phyloP scores from a whole-genome alignment of 1,140 invertebrate species.

The Babylonia areolata region DNA sequence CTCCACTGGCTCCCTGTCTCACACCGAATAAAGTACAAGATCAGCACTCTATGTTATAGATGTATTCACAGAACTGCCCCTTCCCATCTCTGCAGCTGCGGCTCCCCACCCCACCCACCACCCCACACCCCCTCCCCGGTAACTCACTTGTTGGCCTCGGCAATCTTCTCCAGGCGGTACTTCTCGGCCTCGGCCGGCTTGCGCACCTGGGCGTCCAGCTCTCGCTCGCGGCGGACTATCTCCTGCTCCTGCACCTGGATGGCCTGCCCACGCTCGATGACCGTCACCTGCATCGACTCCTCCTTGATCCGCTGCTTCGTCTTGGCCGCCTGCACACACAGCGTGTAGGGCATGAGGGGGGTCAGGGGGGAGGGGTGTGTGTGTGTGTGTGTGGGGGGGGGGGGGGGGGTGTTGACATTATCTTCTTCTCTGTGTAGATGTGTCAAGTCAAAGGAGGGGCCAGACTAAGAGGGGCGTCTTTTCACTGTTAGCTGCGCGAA shows the following conservation, averaged over 20 bases:
- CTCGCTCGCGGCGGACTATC: constrained; percentile 77
- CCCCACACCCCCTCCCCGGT: too few species aligned
- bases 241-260: constrained; percentile 80
- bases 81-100: too few species aligned
- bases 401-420: too few species aligned
- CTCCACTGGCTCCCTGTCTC: too few species aligned
- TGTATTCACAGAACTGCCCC: too few species aligned
- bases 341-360: not conserved
- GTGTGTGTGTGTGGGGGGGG: not conserved
- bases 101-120: too few species aligned
- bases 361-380: not conserved
- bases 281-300: constrained; percentile 96
- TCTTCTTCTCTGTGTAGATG: not conserved
- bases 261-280: constrained; percentile 94
- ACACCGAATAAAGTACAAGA: too few species aligned
- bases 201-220: constrained; percentile 92
- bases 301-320: constrained; percentile 97
- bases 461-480: too few species aligned
- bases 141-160: constrained; percentile 87
- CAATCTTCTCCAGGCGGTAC: constrained; percentile 92
- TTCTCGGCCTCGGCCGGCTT: constrained; percentile 96
- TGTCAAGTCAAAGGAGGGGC: too few species aligned
- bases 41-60: too few species aligned
- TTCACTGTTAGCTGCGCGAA: too few species aligned
- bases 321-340: constrained; percentile 88